Percentiles rank a stretch among this genome's conserved stretches.
Evolutionary conservation across 2,113 vertebrate genomes (phyloP).

Genomic region (Crotalus tigris): DNA sequence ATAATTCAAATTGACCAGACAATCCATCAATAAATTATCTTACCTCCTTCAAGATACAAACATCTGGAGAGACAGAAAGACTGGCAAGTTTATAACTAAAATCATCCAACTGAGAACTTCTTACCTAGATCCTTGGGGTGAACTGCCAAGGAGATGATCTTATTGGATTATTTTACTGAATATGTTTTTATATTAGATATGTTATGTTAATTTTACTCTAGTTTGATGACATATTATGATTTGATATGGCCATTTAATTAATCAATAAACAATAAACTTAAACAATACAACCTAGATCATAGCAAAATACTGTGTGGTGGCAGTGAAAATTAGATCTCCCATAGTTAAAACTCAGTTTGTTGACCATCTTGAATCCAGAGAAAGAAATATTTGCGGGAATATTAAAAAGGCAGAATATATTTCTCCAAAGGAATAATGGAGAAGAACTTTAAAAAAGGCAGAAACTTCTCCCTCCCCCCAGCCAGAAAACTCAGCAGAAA

Average conservation of each 20-base stretch:
- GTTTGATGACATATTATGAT: background rate
- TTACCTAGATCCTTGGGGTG: background rate
- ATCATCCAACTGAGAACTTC: background rate
- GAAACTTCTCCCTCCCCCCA: too few species aligned
- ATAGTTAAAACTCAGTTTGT: background rate
- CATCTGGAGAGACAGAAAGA: background rate
- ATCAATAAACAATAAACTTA: background rate
- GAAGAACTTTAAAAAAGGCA: too few species aligned
- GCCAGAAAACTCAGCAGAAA: too few species aligned
- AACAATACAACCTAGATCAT: background rate
- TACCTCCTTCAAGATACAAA: background rate
- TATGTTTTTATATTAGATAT: background rate
- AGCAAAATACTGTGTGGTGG: background rate
- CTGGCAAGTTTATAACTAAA: background rate
- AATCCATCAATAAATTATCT: background rate
- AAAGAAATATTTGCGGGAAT: too few species aligned
- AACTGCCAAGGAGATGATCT: background rate
- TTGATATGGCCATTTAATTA: background rate
- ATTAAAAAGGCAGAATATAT: too few species aligned
- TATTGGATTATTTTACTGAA: background rate
- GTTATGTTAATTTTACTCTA: background rate
- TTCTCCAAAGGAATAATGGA: too few species aligned
- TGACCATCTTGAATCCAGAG: background rate
- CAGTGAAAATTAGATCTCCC: background rate
- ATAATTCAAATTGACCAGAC: background rate